Evolutionary conservation across 1,140 invertebrate genomes (phyloP).

Genomic region (Lepidurus apus): DNA sequence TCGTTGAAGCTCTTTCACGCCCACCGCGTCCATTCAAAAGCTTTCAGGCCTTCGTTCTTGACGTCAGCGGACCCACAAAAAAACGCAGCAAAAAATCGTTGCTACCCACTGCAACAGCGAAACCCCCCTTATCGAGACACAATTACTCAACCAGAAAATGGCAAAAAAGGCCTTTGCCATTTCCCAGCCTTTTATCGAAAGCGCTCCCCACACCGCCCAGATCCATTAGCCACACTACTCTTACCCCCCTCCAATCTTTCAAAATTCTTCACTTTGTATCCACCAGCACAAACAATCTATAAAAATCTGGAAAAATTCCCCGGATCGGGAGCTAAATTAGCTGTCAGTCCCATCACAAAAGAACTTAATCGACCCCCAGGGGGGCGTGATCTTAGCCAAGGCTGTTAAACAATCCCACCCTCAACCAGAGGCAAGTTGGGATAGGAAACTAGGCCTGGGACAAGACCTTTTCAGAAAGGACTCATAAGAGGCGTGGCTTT

Average conservation of each 20-base stretch:
- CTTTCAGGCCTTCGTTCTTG: background rate
- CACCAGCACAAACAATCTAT: background rate
- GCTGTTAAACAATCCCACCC: too few species aligned
- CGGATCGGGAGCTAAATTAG: too few species aligned
- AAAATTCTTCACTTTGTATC: background rate
- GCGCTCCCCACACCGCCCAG: background rate
- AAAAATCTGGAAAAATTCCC: too few species aligned
- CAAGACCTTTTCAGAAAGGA: too few species aligned
- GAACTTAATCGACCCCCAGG: too few species aligned
- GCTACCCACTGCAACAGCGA: too few species aligned
- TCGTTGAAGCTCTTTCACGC: background rate
- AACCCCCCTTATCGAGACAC: background rate
- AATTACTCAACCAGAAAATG: background rate
- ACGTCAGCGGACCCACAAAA: background rate
- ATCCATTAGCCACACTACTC: background rate
- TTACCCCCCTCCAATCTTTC: background rate
- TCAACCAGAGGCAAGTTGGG: too few species aligned
- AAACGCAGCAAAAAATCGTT: background rate
- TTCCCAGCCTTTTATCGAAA: background rate
- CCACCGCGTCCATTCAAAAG: background rate
- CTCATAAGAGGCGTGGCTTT: too few species aligned
- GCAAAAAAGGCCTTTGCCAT: background rate
- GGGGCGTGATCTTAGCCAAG: too few species aligned
- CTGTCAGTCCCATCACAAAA: too few species aligned
- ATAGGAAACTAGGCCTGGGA: too few species aligned